Conservation (phyloP, 2,888 invertebrate species). For the Eristalis tenax region DNA sequence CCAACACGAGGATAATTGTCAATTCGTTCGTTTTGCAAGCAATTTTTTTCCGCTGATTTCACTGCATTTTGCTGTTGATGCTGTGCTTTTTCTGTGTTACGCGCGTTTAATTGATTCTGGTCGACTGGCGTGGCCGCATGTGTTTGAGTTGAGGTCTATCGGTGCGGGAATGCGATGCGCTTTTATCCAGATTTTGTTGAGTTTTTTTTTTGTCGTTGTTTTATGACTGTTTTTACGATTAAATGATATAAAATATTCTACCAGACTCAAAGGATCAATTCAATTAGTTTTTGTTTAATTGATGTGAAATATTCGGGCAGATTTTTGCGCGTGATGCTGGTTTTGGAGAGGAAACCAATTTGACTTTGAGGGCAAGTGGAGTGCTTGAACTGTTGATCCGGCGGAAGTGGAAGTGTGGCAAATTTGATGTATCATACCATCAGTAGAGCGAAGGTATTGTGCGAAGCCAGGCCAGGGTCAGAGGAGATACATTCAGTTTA, state of each 20-base stretch:
- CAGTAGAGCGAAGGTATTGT: neutral
- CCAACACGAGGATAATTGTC: slow-evolving; percentile 59
- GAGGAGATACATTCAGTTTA: too few species aligned
- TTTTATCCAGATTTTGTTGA: slow-evolving; percentile 22
- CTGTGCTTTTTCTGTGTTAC: slow-evolving; percentile 13
- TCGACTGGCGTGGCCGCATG: slow-evolving; percentile 29
- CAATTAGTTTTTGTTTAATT: slow-evolving; percentile 67
- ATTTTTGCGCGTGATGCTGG: neutral
- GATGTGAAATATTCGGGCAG: slow-evolving; percentile 12
- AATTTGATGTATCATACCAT: neutral
- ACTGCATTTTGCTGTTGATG: slow-evolving; percentile 16
- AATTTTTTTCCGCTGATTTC: slow-evolving; percentile 6
- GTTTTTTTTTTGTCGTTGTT: neutral
- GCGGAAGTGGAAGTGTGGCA: neutral
- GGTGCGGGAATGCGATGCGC: slow-evolving; percentile 20
- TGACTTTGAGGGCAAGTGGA: slow-evolving; percentile 7
- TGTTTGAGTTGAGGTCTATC: slow-evolving; percentile 52
- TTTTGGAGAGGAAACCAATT: slow-evolving; percentile 34
- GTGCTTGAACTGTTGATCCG: neutral
- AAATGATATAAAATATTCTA: slow-evolving; percentile 63
- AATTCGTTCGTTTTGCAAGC: slow-evolving; percentile 2
- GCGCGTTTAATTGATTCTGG: slow-evolving; percentile 60
- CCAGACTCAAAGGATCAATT: slow-evolving; percentile 65
- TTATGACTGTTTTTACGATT: slow-evolving; percentile 46
- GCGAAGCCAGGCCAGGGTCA: neutral